Base-by-base conservation (phyloP, 2,797 vertebrate genomes). In the Poeciliopsis presidionis region DNA sequence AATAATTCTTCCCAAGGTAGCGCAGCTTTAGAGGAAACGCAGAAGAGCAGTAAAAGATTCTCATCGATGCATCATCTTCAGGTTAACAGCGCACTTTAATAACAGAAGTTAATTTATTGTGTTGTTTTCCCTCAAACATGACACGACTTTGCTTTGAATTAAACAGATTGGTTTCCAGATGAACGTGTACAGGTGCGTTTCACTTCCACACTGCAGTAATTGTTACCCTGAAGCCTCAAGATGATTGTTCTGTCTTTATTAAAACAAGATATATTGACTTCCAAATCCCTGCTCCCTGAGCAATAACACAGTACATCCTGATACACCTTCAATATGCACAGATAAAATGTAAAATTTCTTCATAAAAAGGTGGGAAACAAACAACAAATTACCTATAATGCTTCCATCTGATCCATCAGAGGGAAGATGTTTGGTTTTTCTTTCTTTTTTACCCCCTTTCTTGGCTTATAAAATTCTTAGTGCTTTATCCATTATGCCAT, bases 401-500 rank as follows among this genome's bases (percentile, higher is more conserved):
- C 43, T 43, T 46, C 55, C 30, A 30, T 75, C 9, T 46, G 73
- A 61, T 73, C 49, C 55, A n/a, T 51, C 4, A 41, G 33, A 53
- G 46, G 57, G 73, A 16, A 74, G 72, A 76, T 33, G 51, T 76
- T 82, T n/a, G 55, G 74, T 76, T 89, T 80, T 86, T 59, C 72
- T 83, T 14, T 71, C 72, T 77, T 63, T 84, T 84, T 84, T 73
- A 43, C 49, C 57, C 63, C 36, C 47, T 83, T 82, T 87, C 90
- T 85, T 71, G 86, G 80, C 90, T 94, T 93, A 94, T 94, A 93
- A 93, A 95, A 95, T 91, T 94, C 91, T 94, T 91, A 94, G 91
- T 88, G 89, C 82, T 86, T 81, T 67, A 86, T 92, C 92, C 93
- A 90, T 94, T 92, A 92, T 90, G 93, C 86, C 84, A 65, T 87